A percentile compares a stretch with the other conserved stretches of the same genome.
Conservation (phyloP, 2,888 invertebrate species). For the Flexamia atlantica region DNA sequence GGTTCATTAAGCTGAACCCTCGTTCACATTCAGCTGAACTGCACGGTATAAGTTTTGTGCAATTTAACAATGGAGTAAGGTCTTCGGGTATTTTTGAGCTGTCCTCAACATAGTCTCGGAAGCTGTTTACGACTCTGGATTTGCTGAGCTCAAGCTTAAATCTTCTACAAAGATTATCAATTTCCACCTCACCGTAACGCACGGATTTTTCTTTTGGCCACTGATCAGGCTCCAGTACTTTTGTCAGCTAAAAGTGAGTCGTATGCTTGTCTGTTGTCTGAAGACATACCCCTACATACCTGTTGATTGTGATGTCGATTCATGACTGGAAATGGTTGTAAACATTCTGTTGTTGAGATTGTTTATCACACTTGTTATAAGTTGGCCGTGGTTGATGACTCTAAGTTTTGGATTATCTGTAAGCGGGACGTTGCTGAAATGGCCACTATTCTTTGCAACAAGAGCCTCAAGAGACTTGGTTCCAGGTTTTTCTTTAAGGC, state of each 20-base stretch:
- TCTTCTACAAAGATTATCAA: no score
- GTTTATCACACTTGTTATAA: slow-evolving; percentile 5
- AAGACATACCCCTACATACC: no score
- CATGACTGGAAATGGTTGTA: slow-evolving; percentile 3
- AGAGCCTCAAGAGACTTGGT: slow-evolving; percentile 31
- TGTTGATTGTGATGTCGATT: no score
- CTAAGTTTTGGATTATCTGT: slow-evolving; percentile 31
- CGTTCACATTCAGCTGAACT: no score
- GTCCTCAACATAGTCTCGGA: slow-evolving; percentile 43
- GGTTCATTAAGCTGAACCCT: no score
- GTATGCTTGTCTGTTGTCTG: no score
- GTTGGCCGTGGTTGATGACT: slow-evolving; percentile 38
- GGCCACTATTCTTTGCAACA: slow-evolving; percentile 20
- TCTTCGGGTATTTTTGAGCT: no score
- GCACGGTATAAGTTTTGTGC: slow-evolving; percentile 47
- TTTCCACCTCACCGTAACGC: no score
- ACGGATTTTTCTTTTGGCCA: no score
- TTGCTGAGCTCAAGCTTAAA: no score
- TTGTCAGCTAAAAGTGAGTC: slow-evolving; percentile 29
- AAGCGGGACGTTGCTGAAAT: slow-evolving; percentile 18
- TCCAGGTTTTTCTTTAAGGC: slow-evolving; percentile 42
- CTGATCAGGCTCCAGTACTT: no score
- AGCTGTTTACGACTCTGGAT: slow-evolving; percentile 28
- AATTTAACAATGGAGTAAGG: slow-evolving; percentile 42
- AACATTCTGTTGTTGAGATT: slow-evolving; percentile 26